phyloP scores from a whole-genome alignment of 2,797 vertebrate species.

The Emys orbicularis region DNA sequence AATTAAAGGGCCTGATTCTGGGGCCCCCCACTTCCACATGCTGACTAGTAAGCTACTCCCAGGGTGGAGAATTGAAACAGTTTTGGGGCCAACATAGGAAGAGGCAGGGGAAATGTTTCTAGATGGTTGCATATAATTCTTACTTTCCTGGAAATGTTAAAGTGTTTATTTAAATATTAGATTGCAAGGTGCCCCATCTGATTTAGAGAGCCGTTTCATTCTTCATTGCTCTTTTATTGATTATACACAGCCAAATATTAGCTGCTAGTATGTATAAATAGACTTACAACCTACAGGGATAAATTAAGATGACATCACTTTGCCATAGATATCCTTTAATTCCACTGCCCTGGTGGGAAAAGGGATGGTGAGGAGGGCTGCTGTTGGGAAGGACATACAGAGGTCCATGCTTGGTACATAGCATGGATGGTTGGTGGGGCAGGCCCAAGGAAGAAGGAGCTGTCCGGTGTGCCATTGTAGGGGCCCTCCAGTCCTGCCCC shows the following conservation, averaged over 20 bases:
- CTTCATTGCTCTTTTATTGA: not conserved
- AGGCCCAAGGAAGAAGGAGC: not conserved
- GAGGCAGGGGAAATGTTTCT: not conserved
- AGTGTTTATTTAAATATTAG: rapidly evolving
- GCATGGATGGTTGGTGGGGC: rapidly evolving
- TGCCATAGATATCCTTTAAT: not conserved
- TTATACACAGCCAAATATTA: not conserved
- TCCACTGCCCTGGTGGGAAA: not conserved
- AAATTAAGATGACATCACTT: not conserved
- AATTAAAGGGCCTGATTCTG: not conserved
- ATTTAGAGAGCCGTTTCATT: not conserved
- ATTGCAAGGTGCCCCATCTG: not conserved
- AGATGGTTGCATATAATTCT: rapidly evolving
- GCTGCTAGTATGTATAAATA: not conserved
- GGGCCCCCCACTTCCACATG: not conserved
- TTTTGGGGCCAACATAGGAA: not conserved
- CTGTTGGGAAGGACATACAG: not conserved
- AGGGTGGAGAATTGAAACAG: not conserved
- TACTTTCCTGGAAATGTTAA: not conserved
- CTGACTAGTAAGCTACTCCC: not conserved
- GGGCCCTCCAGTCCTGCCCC: not conserved
- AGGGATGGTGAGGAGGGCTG: not conserved
- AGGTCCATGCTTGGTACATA: not conserved
- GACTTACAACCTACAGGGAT: not conserved
- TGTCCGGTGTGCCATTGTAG: rapidly evolving